Base-by-base conservation (phyloP, 2,797 vertebrate species). In the Pseudotriccus pelzelni region DNA sequence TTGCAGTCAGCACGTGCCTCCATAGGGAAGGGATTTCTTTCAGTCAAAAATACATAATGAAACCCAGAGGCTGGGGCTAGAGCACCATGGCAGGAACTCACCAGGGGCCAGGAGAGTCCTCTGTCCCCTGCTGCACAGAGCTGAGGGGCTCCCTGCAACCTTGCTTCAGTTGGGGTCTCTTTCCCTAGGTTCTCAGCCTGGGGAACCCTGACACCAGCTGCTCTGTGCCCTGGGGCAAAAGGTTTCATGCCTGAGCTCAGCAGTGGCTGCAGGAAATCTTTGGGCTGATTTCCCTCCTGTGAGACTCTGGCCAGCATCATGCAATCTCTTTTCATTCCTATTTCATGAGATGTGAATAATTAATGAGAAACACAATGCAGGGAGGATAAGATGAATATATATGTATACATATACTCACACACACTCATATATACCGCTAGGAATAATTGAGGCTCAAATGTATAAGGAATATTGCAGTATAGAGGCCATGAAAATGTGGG, bases 271-370 rank as follows among this genome's bases (percentile, higher is more conserved):
- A 28, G 93, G 90, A 93, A 93, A 94, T 82, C 84, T 79, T 72
- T 6, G 23, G 74, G 86, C 55, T 93, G 96, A 87, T 94, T 95
- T 96, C 87, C 88, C 85, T 95, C 88, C 93, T 82, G 39, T 12
- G 46, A 87, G 94, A 78, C 77, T 95, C 88, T 2, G 47, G 94
- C 88, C 97, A 95, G 95, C 90, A 79, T 91, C 68, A 0, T 55
- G 46, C 77, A 97, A 93, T 97, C 96, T 97, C 95, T 97, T 98
- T 97, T 98, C 97, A 98, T 98, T 97, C 97, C 92, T 96, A 55
- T 93, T 97, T 91, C 90, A 94, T 97, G 97, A 98, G 96, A 96
- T 80, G 87, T 91, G 93, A 97, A 97, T 97, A 96, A 97, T 97
- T 97, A 97, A 97, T 96, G 90, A 96, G 95, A 96, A 97, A 91